Evolutionary conservation across 1,140 invertebrate species (phyloP).

Genomic region (Sitobion miscanthi): DNA sequence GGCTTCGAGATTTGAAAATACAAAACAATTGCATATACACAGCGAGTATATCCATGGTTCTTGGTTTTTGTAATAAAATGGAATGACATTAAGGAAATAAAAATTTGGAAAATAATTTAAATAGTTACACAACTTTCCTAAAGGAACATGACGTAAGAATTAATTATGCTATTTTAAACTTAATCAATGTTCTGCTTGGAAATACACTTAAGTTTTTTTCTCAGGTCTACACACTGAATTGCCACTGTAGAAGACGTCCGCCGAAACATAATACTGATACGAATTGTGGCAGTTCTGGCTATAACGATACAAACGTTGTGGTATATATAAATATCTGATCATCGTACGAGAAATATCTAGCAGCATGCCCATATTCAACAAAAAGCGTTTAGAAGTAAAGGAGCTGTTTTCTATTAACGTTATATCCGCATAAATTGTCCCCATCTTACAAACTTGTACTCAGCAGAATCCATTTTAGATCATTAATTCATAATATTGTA

Average conservation of each 20-base stretch:
- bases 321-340: background rate
- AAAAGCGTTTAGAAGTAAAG: background rate
- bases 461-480: background rate
- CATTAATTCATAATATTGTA: background rate
- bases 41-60: slow-evolving; percentile 85
- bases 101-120: background rate
- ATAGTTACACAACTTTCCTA: too few relatives aligned
- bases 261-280: background rate
- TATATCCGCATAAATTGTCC: background rate
- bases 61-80: slow-evolving; percentile 84
- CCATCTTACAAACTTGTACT: background rate
- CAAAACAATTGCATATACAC: slow-evolving; percentile 90
- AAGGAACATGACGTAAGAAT: background rate
- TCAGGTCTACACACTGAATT: background rate
- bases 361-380: background rate
- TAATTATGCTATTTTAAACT: background rate
- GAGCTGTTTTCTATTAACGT: background rate
- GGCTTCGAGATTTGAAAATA: slow-evolving; percentile 84
- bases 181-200: background rate
- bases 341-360: background rate
- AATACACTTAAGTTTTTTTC: background rate
- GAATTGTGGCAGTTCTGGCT: background rate
- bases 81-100: background rate
- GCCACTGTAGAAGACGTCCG: background rate
- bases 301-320: background rate